Base-by-base conservation (phyloP, 2,888 invertebrate genomes). In the Dilophus febrilis region DNA sequence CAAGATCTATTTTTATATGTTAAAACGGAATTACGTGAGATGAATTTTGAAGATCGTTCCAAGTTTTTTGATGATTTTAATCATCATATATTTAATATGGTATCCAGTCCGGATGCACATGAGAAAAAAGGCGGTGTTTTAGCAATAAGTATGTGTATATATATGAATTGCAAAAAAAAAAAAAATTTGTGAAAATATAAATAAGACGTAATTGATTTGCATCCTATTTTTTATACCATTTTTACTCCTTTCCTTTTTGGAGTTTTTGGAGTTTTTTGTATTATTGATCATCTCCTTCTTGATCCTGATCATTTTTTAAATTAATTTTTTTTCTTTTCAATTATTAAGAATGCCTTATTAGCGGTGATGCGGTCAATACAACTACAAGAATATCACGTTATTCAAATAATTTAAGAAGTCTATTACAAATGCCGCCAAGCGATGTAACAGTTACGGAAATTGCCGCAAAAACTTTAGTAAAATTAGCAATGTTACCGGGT, bases 71-170 rank as follows among this genome's bases (percentile, higher is more conserved):
- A 95, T 57, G 87, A 88, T 49, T 90, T 94, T 56, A 92, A 92
- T 58, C 86, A 88, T 55, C 86, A 90, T 55, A 92, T 95, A 48
- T 88, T 87, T 58, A 88, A 91, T 59, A 90, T 95, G 92, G 88
- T 94, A 3, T 86, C 87, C 12, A 86, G 88, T 50, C 76, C 80
- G 35, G 92, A 95, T 58, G 77, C 84, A 28, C 85, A 87, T 62
- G 94, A 94, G 58, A 88, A 87, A 55, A 94, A 92, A 64, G 94
- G 94, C 43, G 94, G 91, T 40, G 91, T 94, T 46, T 64, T 94
- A 41, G 92, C 94, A 7, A 95, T 95, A 53, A 78, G 83, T 83
- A 61, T 57, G 60, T 53, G 18, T 22, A 22, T 22, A 22, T 22
- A n/a, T n/a, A n/a, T n/a, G n/a, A n/a, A n/a, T n/a, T n/a, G n/a